Percentiles rank a stretch among this genome's conserved stretches.
Evolutionary conservation across 1,140 invertebrate species (phyloP).

Genomic region (Heliconius hermathena): DNA sequence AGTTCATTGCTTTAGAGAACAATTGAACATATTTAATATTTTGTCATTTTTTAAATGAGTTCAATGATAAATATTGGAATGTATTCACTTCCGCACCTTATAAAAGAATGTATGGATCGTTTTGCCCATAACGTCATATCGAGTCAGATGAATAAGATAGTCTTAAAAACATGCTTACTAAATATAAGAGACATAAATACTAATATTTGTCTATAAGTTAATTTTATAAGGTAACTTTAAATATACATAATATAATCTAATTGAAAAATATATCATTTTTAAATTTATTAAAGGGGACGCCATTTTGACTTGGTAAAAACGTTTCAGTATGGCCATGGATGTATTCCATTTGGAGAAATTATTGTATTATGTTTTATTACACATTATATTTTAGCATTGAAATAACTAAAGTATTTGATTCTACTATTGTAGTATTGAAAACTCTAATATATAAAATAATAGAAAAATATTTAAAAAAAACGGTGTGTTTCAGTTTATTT

Average conservation of each 20-base stretch:
- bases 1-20: too few relatives aligned
- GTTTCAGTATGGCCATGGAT: background rate
- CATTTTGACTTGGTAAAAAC: background rate
- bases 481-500: too few relatives aligned
- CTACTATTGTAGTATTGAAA: too few relatives aligned
- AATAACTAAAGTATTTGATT: too few relatives aligned
- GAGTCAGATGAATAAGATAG: too few relatives aligned
- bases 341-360: background rate
- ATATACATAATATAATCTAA: too few relatives aligned
- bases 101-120: background rate
- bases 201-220: background rate
- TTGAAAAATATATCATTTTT: background rate
- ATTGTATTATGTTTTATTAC: background rate
- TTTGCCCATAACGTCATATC: background rate
- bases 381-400: background rate
- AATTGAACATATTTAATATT: too few relatives aligned
- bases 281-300: background rate
- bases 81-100: background rate
- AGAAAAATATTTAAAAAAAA: too few relatives aligned
- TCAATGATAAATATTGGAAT: conserved; percentile 3
- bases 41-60: background rate
- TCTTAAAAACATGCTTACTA: too few relatives aligned
- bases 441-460: too few relatives aligned
- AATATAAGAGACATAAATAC: too few relatives aligned
- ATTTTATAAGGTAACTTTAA: too few relatives aligned